Evolutionary conservation across 1,140 invertebrate genomes (phyloP).

Genomic region (Argopecten irradians): DNA sequence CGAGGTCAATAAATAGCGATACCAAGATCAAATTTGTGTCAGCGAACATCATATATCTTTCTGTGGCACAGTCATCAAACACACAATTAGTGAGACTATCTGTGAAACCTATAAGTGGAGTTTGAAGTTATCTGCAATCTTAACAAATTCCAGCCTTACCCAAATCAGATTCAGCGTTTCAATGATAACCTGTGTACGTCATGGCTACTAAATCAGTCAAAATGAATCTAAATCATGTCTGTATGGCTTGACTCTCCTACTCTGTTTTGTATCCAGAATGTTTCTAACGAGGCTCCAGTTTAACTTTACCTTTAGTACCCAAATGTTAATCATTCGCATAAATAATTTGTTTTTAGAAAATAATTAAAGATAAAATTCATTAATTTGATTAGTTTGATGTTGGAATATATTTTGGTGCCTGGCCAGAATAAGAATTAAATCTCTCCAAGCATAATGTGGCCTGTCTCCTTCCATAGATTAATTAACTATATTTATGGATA

Average conservation of each 20-base stretch:
- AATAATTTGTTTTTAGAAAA: background rate
- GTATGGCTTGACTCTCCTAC: background rate
- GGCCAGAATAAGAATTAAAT: background rate
- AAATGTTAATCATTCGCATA: background rate
- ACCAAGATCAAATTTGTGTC: background rate
- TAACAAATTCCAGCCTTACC: background rate
- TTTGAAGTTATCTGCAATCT: background rate
- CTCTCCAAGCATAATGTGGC: background rate
- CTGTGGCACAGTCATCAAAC: background rate
- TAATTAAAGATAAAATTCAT: constrained; percentile 19
- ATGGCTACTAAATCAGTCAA: background rate
- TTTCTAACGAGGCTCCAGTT: no score
- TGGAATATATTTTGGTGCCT: background rate
- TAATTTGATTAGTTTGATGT: background rate
- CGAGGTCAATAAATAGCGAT: background rate
- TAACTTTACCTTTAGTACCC: background rate
- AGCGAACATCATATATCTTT: background rate
- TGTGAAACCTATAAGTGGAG: background rate
- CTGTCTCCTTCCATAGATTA: background rate
- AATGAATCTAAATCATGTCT: background rate
- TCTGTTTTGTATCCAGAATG: no score
- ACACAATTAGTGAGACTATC: background rate
- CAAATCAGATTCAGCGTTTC: background rate
- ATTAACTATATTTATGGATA: background rate
- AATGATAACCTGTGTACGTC: background rate